Base-by-base conservation (phyloP, 2,113 vertebrate genomes). In the Pelecanoides urinatrix region DNA sequence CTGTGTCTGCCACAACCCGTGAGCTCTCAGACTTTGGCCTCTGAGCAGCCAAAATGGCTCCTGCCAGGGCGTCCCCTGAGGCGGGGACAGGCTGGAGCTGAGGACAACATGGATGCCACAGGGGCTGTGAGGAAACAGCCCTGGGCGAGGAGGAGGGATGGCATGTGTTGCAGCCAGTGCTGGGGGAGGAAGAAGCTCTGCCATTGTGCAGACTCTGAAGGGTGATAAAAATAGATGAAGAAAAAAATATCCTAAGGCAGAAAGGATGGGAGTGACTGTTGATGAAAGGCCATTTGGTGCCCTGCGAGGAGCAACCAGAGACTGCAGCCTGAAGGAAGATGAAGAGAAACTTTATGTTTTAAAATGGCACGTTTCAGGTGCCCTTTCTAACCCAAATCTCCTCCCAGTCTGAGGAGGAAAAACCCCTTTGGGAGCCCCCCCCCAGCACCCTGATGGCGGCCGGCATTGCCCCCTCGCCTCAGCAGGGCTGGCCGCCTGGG, bases 1-100 rank as follows among this genome's bases (percentile, higher is more conserved):
- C n/a, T 25, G 40, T 15, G 13, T 13, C 47, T 63, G 56, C 36
- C 23, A 2, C 13, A 14, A 14, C 27, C 1, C 0, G 16, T 5
- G 29, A 67, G 18, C 62, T 45, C 22, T 20, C 53, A 53, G 53
- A 10, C 38, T 44, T 16, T 26, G 52, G 12, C 16, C 40, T 36
- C 20, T 34, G 27, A 45, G 34, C 30, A 47, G 55, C 15, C 62
- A 63, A 50, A 82, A 58, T 38, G 26, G 50, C 42, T 23, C 22
- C 9, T 2, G 30, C 9, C 53, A 67, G 47, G 45, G 45, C 2
- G 1, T 18, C 16, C 40, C 47, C 55, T 34, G 32, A 68, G 25
- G 32, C 10, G 44, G 13, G 44, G 25, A 49, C 16, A 66, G 25
- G 44, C 17, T 1, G 2, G 29, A 38, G 16, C n/a, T 53, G 40